Evolutionary conservation across 2,797 vertebrate species (phyloP), one percentile per base, ranked within the genome.

Genomic region (Amblyopsis hoosieri): DNA sequence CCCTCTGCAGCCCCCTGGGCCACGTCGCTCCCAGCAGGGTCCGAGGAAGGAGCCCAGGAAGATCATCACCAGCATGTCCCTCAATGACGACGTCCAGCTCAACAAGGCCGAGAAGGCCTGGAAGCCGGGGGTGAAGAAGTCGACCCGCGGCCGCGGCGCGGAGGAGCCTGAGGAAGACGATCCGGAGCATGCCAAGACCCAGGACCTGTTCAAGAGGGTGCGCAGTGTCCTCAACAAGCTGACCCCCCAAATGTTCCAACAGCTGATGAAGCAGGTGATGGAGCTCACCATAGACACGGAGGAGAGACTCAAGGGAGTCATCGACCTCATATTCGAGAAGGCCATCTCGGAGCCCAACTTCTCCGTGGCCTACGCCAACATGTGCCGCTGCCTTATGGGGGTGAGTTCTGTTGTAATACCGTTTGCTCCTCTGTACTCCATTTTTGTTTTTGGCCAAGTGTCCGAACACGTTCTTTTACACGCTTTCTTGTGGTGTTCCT

Each of bases 351-450:
- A 99, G 83, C 97, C 97, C 87, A 99, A 96, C 92, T 99, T 98
- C 91, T 98, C 96, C 62, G 97, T 99, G 90, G 96, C 96, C 90
- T 99, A 99, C 55, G 97, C 97, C 93, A 98, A 99, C 89, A 99
- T 99, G 97, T 99, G 97, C 92, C 97, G 96, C 90, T 99, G 97
- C 93, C 97, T 99, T 94, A 95, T 96, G 91, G 94, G 94, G 94
- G 97, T 98, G 86, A 95, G 96, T 91, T 46, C 4, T 29, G 23
- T 29, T 29, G 23, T 29, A 29, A 29, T 29, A 29, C 3, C 23
- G 23, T 4, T 29, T 29, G 23, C 23, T 4, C 23, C 3, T 29
- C 23, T 29, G 23, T 29, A 29, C 23, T 29, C 23, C 23, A 29
- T 29, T 29, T 29, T 29, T 29, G 23, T 29, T 29, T 29, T 4